Percentiles rank a stretch among this genome's conserved stretches.
Evolutionary conservation across 2,888 invertebrate species (phyloP).

Genomic region (Conchocele bisecta): DNA sequence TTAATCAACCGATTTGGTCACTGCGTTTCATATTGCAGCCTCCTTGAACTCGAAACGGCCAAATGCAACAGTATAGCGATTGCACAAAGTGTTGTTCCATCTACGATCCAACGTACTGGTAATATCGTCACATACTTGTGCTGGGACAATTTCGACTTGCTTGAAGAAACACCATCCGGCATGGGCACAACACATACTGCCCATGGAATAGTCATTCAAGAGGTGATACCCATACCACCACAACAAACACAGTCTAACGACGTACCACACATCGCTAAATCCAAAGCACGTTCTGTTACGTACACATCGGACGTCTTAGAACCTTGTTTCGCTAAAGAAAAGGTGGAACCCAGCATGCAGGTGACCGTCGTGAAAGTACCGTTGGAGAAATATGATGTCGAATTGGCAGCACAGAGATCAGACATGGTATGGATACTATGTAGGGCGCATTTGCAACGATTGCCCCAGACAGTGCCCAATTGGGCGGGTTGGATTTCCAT

Average conservation of each 20-base stretch:
- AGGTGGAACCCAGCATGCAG: not conserved
- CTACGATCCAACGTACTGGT: conserved; percentile 27
- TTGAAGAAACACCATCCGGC: conserved; percentile 45
- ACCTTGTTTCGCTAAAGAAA: not conserved
- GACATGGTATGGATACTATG: too few relatives aligned
- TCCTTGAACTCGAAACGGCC: conserved; percentile 46
- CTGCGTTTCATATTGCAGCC: conserved; percentile 26
- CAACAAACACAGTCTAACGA: not conserved
- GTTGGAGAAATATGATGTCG: not conserved
- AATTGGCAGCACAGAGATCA: too few relatives aligned
- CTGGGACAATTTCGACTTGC: conserved; percentile 56
- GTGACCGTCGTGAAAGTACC: not conserved
- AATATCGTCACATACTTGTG: conserved; percentile 39
- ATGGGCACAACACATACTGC: conserved; percentile 43
- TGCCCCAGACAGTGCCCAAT: too few relatives aligned
- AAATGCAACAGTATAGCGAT: conserved; percentile 31
- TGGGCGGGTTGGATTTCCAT: too few relatives aligned
- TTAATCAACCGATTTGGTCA: conserved; percentile 45
- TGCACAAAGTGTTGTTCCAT: conserved; percentile 19
- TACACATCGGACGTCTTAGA: too few relatives aligned
- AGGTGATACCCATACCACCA: not conserved
- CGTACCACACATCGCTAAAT: not conserved
- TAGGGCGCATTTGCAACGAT: too few relatives aligned
- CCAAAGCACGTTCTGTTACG: not conserved
- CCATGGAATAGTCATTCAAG: conserved; percentile 53